Conservation (phyloP, 2,888 invertebrate genomes). For the Cephus nigrinus region DNA sequence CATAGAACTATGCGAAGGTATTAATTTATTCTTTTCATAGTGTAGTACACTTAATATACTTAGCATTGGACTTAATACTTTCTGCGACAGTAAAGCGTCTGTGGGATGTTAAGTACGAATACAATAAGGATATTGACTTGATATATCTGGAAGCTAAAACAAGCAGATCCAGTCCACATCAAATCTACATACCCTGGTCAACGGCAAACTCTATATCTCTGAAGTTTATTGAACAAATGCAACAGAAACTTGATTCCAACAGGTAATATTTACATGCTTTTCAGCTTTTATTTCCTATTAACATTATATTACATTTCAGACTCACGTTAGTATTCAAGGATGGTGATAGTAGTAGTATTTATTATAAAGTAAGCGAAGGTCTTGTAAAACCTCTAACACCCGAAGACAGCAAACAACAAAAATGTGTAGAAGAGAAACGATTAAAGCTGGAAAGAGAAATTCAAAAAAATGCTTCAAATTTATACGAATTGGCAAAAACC, state of each 20-base stretch:
- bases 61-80: slow-evolving; percentile 14
- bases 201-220: slow-evolving; percentile 61
- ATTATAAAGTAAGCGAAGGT: slow-evolving; percentile 51
- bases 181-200: slow-evolving; percentile 66
- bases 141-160: slow-evolving; percentile 66
- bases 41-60: slow-evolving; percentile 20
- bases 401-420: slow-evolving; percentile 45
- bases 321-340: slow-evolving; percentile 59
- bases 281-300: slow-evolving; percentile 10
- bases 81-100: slow-evolving; percentile 60
- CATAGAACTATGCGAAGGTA: slow-evolving; percentile 71
- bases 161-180: slow-evolving; percentile 49
- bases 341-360: slow-evolving; percentile 57
- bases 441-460: slow-evolving; percentile 51
- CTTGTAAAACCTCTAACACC: slow-evolving; percentile 54
- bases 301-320: slow-evolving; percentile 34
- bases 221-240: slow-evolving; percentile 64
- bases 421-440: slow-evolving; percentile 48
- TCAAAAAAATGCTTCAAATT: slow-evolving; percentile 52
- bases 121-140: slow-evolving; percentile 57
- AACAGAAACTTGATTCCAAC: slow-evolving; percentile 54
- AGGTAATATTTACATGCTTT: slow-evolving; percentile 32
- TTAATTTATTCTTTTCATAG: slow-evolving; percentile 4
- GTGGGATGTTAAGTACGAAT: slow-evolving; percentile 67
- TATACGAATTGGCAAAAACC: slow-evolving; percentile 57